Evolutionary conservation across 2,797 vertebrate species (phyloP).

Genomic region (Siniperca scherzeri): DNA sequence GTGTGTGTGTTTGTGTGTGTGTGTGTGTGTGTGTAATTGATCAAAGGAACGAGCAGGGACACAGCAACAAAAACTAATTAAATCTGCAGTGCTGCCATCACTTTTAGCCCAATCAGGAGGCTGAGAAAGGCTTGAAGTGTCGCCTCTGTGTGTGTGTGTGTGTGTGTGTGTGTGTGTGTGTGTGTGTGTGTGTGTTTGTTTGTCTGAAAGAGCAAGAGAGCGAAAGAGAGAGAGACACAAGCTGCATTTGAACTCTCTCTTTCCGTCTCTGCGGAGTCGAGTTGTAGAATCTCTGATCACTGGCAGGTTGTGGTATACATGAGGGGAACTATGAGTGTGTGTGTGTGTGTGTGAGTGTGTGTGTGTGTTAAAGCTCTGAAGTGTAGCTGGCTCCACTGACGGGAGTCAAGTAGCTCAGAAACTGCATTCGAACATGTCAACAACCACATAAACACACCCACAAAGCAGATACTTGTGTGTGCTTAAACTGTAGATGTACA

Average conservation of each 20-base stretch:
- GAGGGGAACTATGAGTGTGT: background rate
- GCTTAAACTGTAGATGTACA: background rate
- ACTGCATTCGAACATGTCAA: constrained; percentile 29
- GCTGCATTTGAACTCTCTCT: constrained; percentile 31
- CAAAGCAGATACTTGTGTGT: constrained; percentile 22
- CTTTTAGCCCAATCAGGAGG: constrained; percentile 44
- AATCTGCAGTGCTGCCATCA: constrained; percentile 48
- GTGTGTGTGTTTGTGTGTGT: constrained; percentile 26
- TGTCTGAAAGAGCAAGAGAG: background rate
- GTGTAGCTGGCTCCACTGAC: constrained; percentile 4
- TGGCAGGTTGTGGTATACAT: constrained; percentile 20
- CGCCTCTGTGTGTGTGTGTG: background rate
- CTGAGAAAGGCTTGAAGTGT: constrained; percentile 27
- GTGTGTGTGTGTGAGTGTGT: background rate
- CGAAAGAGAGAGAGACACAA: background rate
- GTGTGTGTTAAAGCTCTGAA: constrained; percentile 1
- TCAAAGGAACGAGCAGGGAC: constrained; percentile 55
- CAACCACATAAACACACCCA: constrained; percentile 34
- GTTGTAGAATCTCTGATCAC: constrained; percentile 22
- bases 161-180: constrained; percentile 8
- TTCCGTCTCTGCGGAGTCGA: background rate
- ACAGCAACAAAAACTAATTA: constrained; percentile 65
- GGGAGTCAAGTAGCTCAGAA: constrained; percentile 32
- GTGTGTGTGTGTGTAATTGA: constrained; percentile 49
- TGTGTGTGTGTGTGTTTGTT: background rate